Evolutionary conservation across 2,113 vertebrate species (phyloP).

Genomic region (Plecotus auritus): DNA sequence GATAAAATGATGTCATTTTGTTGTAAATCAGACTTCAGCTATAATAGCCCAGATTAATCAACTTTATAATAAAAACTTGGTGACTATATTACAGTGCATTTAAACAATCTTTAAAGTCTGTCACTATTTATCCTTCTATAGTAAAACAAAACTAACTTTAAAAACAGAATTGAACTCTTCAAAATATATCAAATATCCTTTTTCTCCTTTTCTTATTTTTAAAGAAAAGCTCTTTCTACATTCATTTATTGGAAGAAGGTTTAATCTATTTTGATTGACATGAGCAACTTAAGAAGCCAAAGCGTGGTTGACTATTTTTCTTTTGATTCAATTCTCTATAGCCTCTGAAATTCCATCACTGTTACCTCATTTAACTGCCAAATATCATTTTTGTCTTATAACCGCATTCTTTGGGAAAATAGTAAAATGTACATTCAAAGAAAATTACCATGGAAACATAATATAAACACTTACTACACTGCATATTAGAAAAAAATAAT

Average conservation of each 20-base stretch:
- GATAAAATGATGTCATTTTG: not conserved
- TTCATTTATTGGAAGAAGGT: slow-evolving; percentile 8
- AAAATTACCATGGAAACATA: slow-evolving; percentile 29
- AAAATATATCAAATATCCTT: not conserved
- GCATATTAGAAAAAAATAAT: slow-evolving; percentile 24
- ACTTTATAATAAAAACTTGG: not conserved
- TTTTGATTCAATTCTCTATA: slow-evolving; percentile 62
- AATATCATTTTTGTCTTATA: slow-evolving; percentile 49
- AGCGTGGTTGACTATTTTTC: slow-evolving; percentile 10
- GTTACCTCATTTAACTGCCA: slow-evolving; percentile 61
- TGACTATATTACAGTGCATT: not conserved
- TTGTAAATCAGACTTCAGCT: not conserved
- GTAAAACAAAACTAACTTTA: slow-evolving; percentile 8
- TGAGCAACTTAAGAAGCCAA: slow-evolving; percentile 55
- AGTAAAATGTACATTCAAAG: slow-evolving; percentile 43
- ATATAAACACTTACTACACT: slow-evolving; percentile 36
- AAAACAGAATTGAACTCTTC: not conserved
- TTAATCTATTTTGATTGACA: slow-evolving; percentile 60
- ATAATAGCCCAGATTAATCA: not conserved
- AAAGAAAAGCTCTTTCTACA: not conserved
- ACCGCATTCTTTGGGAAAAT: slow-evolving; percentile 36
- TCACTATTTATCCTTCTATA: not conserved
- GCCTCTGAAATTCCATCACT: slow-evolving; percentile 59
- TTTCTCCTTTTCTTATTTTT: not conserved
- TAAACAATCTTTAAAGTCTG: not conserved